These are phyloP conservation scores for Narcine bancroftii DNA, from an alignment of 2,113 vertebrate species.

Conservation along the genomic window DNA sequence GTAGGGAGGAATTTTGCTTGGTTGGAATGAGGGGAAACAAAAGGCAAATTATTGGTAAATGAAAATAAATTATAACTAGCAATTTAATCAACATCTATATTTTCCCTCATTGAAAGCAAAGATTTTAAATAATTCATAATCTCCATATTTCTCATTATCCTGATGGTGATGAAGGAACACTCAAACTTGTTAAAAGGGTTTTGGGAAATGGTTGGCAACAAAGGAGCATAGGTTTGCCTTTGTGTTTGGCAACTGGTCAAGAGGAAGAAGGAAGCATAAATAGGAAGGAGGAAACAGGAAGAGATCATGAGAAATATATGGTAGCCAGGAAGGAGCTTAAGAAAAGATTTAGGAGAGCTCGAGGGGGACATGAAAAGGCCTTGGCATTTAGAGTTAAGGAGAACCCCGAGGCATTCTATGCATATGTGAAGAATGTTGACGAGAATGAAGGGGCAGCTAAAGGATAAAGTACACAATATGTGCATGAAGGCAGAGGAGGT, in stretches of 20 bases:
- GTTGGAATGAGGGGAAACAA: not conserved
- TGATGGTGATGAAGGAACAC: not conserved
- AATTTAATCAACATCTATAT: not conserved
- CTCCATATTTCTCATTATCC: not conserved
- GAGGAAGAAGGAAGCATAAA: too few relatives aligned
- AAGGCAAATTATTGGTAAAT: not conserved
- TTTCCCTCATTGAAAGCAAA: not conserved
- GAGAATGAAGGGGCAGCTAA: too few relatives aligned
- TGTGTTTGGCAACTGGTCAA: not conserved
- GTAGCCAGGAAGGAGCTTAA: too few relatives aligned
- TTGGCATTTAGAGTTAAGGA: too few relatives aligned
- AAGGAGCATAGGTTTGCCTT: not conserved
- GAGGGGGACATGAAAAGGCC: too few relatives aligned
- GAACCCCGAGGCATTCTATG: too few relatives aligned
- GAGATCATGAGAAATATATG: too few relatives aligned
- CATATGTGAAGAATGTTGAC: too few relatives aligned
- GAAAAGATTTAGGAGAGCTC: too few relatives aligned
- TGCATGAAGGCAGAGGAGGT: too few relatives aligned
- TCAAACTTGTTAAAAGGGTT: slow-evolving; percentile 38
- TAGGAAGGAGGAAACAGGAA: too few relatives aligned
- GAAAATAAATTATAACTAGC: not conserved
- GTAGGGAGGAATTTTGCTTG: not conserved
- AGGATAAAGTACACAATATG: too few relatives aligned
- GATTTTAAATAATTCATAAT: not conserved
- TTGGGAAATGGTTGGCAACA: not conserved